phyloP scores from a whole-genome alignment of 2,888 invertebrate genomes.

The Brachylomia viminalis region DNA sequence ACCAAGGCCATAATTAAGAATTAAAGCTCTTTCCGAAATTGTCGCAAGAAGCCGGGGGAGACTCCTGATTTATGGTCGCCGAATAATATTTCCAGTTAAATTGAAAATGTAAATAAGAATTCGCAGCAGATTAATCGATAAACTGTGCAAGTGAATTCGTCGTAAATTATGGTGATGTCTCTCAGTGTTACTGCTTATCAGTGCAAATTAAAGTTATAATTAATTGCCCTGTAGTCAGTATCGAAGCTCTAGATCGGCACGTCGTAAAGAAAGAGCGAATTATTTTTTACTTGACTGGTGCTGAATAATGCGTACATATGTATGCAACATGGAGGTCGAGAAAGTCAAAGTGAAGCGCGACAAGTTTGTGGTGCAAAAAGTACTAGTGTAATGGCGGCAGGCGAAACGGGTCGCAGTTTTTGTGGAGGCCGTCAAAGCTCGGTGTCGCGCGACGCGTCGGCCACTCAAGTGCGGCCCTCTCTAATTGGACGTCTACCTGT shows the following conservation, averaged over 20 bases:
- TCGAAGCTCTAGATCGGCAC: constrained; percentile 45
- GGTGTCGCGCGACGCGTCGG: constrained; percentile 85
- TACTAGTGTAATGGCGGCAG: constrained; percentile 81
- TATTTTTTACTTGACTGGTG: constrained; percentile 36
- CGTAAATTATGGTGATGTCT: constrained; percentile 61
- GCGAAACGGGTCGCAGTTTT: constrained; percentile 86
- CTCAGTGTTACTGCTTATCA: constrained; percentile 60
- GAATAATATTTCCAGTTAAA: constrained; percentile 83
- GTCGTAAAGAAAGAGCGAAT: constrained; percentile 3
- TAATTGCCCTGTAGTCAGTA: constrained; percentile 46
- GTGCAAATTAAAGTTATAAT: constrained; percentile 60
- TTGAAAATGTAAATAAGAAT: constrained; percentile 82
- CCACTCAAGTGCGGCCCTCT: constrained; percentile 84
- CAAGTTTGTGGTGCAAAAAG: constrained; percentile 84
- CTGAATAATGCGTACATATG: constrained; percentile 65
- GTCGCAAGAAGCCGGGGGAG: constrained; percentile 79
- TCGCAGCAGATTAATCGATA: constrained; percentile 78
- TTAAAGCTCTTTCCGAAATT: constrained; percentile 85
- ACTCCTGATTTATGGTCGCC: constrained; percentile 81
- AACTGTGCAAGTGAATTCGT: constrained; percentile 71
- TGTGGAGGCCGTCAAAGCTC: constrained; percentile 85
- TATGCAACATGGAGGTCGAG: constrained; percentile 77
- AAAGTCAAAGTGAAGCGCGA: constrained; percentile 85
- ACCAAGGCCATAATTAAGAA: constrained; percentile 87
- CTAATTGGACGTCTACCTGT: constrained; percentile 90